Percentiles rank a stretch among this genome's conserved stretches.
These are phyloP conservation scores for Pseudeuparius sepicola DNA, from an alignment of 2,888 invertebrate species.

Conservation along the genomic window DNA sequence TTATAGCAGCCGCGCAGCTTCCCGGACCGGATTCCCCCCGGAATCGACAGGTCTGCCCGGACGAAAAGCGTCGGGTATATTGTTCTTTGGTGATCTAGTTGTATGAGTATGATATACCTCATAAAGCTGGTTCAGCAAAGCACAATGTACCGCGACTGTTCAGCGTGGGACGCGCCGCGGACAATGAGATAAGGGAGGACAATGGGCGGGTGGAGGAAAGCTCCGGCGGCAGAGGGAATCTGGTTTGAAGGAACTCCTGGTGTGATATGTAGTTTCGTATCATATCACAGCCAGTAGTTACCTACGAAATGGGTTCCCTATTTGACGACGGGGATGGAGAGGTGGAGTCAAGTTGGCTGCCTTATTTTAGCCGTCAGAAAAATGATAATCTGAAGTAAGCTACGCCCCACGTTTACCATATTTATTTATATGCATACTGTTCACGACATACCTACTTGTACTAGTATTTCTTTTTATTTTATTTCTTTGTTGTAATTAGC, in stretches of 20 bases:
- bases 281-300: conserved; percentile 44
- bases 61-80: conserved; percentile 39
- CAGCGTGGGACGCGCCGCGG: conserved; percentile 10
- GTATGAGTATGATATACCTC: conserved; percentile 37
- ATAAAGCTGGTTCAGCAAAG: conserved; percentile 44
- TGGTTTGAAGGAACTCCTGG: conserved; percentile 42
- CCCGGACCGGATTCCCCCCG: too few species aligned
- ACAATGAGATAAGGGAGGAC: neutral
- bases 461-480: too few species aligned
- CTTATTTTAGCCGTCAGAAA: too few species aligned
- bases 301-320: conserved; percentile 39
- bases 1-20: too few species aligned
- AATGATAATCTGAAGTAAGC: too few species aligned
- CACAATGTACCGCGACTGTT: conserved; percentile 37
- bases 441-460: too few species aligned
- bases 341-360: too few species aligned
- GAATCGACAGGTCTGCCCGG: too few species aligned
- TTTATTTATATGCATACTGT: too few species aligned
- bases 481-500: too few species aligned
- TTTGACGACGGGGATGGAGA: too few species aligned
- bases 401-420: too few species aligned
- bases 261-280: conserved; percentile 38
- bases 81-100: conserved; percentile 43
- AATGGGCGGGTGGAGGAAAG: conserved; percentile 1
- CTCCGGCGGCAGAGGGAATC: conserved; percentile 33